Evolutionary conservation across 2,113 vertebrate genomes (phyloP).

Genomic region (Synchiropus splendidus): DNA sequence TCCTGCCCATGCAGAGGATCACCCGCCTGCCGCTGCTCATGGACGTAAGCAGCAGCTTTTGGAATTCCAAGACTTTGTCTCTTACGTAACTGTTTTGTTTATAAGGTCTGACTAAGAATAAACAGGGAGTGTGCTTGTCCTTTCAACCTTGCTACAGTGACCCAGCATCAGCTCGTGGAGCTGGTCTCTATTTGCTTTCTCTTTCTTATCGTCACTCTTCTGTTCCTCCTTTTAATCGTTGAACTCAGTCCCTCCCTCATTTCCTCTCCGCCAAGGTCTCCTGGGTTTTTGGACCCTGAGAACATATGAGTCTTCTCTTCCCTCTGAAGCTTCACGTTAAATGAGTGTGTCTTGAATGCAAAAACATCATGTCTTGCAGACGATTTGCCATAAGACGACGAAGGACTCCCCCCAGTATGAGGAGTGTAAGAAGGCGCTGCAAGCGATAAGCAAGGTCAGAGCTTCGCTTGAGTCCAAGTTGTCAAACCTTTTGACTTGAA

Average conservation of each 20-base stretch:
- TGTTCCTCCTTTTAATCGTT: constrained; percentile 9
- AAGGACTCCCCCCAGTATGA: constrained; percentile 79
- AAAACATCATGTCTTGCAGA: constrained; percentile 75
- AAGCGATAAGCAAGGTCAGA: constrained; percentile 90
- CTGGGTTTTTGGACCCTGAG: constrained; percentile 54
- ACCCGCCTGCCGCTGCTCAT: constrained; percentile 91
- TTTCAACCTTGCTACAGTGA: constrained; percentile 13
- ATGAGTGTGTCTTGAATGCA: too few species aligned
- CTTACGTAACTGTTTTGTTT: constrained; percentile 33
- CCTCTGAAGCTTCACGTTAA: too few species aligned
- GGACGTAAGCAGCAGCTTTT: constrained; percentile 76
- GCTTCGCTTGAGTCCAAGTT: background rate
- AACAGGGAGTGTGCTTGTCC: constrained; percentile 6
- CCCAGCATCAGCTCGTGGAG: constrained; percentile 8
- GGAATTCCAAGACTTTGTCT: constrained; percentile 20
- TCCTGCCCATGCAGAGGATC: constrained; percentile 97
- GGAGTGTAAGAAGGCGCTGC: constrained; percentile 79
- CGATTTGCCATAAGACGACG: constrained; percentile 91
- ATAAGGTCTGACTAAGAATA: background rate
- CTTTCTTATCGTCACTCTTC: background rate
- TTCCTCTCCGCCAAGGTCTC: too few species aligned
- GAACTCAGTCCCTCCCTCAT: constrained; percentile 10
- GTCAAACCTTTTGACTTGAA: background rate
- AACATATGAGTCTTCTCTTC: constrained; percentile 44
- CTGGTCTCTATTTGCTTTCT: background rate